Evolutionary conservation across 2,888 invertebrate species (phyloP), one percentile per base, ranked within the genome.

Genomic region (Tetropium fuscum): DNA sequence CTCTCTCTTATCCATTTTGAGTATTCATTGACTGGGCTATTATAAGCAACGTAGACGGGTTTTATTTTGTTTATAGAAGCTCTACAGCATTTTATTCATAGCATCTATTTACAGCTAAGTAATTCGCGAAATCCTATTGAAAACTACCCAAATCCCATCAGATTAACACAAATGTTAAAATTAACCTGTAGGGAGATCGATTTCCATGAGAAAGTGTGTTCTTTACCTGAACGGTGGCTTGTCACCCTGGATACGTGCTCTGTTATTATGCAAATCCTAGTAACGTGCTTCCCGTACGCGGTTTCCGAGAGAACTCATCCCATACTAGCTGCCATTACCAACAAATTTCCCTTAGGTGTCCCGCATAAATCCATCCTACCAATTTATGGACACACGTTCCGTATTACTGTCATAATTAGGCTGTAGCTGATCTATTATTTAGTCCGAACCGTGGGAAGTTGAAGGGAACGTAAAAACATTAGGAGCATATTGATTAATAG

Each of bases 241-340:
- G 25, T 49, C 48, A 40, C 40, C 51, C 27, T 40, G 11, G 13
- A 56, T 61, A 66, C 66, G 63, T 61, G 63, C 60, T 49, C 60
- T 51, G 63, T 66, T 66, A 66, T 66, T 63, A 66, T 66, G 66
- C 59, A 63, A 66, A 66, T 66, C 51, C 57, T 34, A 27, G 58
- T 66, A 66, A 66, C 63, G 66, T 53, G 60, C 63, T 66, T 66
- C 66, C 66, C 60, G 61, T 60, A 45, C 63, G 63, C 63, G 66
- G 66, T 66, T 66, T 66, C 66, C 66, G 43, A 59, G 57, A 44
- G 49, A 51, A 51, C 56, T 40, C 58, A 36, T 44, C 49, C 59
- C 40, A 38, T 38, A 55, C 54, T 47, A 53, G 27, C 57, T 43
- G 43, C 40, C 55, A 58, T 56, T 49, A 64, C 54, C 56, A 53